These are phyloP conservation scores for Delphinus delphis DNA, from an alignment of 2,113 vertebrate genomes.

Conservation along the genomic window DNA sequence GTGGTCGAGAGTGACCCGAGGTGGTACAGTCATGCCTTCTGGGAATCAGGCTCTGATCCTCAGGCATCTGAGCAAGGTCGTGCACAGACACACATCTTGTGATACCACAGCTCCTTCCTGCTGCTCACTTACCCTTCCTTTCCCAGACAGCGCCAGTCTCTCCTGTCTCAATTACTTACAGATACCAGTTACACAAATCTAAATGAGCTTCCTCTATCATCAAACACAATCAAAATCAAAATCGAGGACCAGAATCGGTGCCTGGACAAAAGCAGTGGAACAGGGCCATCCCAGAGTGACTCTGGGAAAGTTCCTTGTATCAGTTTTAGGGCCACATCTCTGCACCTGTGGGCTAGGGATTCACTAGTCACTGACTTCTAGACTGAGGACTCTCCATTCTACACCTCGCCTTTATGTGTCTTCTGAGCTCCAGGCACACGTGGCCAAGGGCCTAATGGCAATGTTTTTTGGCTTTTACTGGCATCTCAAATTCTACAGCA, in stretches of 20 bases:
- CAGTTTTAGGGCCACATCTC: not conserved
- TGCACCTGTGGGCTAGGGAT: not conserved
- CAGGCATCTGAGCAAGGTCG: not conserved
- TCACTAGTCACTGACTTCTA: not conserved
- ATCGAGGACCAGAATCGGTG: not conserved
- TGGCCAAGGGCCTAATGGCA: not conserved
- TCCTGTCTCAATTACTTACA: not conserved
- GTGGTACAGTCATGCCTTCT: not conserved
- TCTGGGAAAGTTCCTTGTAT: not conserved
- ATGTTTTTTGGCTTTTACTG: not conserved
- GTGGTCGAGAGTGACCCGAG: not conserved
- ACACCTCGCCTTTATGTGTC: not conserved
- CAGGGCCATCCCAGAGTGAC: not conserved
- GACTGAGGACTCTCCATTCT: not conserved
- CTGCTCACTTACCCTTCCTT: not conserved
- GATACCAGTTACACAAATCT: not conserved
- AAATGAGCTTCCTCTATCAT: not conserved
- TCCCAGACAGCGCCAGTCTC: not conserved
- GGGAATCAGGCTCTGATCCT: not conserved
- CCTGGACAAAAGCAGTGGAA: not conserved
- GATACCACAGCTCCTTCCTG: not conserved
- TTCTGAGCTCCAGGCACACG: not conserved
- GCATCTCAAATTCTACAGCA: not conserved
- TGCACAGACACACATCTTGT: accelerated
- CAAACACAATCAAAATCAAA: not conserved